A percentile compares a stretch with the other conserved stretches of the same genome.
phyloP scores from a whole-genome alignment of 2,113 vertebrate species.

The Danionella cerebrum region DNA sequence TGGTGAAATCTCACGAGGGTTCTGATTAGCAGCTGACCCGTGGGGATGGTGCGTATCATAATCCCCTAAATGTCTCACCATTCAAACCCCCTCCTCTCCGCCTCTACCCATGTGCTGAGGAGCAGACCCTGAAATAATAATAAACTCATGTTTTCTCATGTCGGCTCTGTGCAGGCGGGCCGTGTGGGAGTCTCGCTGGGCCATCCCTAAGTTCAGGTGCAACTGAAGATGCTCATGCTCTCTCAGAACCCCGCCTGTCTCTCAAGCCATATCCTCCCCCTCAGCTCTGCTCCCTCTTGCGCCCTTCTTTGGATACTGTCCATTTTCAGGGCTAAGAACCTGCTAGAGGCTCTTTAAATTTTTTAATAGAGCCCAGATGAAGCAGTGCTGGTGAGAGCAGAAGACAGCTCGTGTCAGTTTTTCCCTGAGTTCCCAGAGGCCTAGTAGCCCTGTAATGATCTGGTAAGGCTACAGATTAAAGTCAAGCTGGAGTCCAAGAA shows the following conservation, averaged over 20 bases:
- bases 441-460: slow-evolving; percentile 51
- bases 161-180: slow-evolving; percentile 61
- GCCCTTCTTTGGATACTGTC: slow-evolving; percentile 45
- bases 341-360: slow-evolving; percentile 45
- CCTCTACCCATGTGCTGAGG: slow-evolving; percentile 41
- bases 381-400: slow-evolving; percentile 42
- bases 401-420: slow-evolving; percentile 50
- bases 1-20: slow-evolving; percentile 87
- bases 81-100: slow-evolving; percentile 53
- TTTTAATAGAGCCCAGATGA: slow-evolving; percentile 51
- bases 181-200: slow-evolving; percentile 48
- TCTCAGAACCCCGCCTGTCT: slow-evolving; percentile 45
- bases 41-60: slow-evolving; percentile 87
- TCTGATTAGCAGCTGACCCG: slow-evolving; percentile 99
- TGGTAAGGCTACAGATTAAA: slow-evolving; percentile 50
- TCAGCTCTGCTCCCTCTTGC: slow-evolving; percentile 31
- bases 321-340: slow-evolving; percentile 50
- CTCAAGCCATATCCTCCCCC: slow-evolving; percentile 29
- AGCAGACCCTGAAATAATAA: slow-evolving; percentile 79
- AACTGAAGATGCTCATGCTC: slow-evolving; percentile 48
- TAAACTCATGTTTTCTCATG: slow-evolving; percentile 78
- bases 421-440: slow-evolving; percentile 47
- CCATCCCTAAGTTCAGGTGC: slow-evolving; percentile 50
- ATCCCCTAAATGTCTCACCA: slow-evolving; percentile 87
- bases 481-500: slow-evolving; percentile 43